Percentiles rank a stretch among this genome's conserved stretches.
Conservation (phyloP, 2,888 invertebrate genomes). For the Tinea semifulvella region DNA sequence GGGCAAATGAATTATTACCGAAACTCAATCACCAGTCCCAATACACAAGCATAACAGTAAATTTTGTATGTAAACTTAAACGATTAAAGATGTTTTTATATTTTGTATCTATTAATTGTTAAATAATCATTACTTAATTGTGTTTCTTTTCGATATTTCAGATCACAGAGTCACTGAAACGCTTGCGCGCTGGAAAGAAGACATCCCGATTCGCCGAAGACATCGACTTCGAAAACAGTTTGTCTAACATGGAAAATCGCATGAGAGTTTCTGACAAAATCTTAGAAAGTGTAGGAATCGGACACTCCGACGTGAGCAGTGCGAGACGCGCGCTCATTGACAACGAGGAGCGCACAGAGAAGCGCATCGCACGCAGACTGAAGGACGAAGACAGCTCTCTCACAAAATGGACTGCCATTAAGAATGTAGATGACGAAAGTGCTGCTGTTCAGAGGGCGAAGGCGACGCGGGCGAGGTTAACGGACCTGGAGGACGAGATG, state of each 20-base stretch:
- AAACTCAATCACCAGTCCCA: no score
- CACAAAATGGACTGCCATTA: constrained; percentile 74
- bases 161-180: constrained; percentile 68
- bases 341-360: constrained; percentile 58
- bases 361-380: constrained; percentile 50
- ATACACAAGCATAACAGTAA: not conserved
- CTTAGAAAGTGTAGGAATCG: constrained; percentile 70
- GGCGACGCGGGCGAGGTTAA: constrained; percentile 72
- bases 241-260: constrained; percentile 65
- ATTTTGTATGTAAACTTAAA: not conserved
- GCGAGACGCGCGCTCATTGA: constrained; percentile 55
- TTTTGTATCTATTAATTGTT: not conserved
- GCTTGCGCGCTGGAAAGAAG: constrained; percentile 69
- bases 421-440: constrained; percentile 48
- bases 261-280: constrained; percentile 71
- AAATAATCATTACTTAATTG: constrained; percentile 2
- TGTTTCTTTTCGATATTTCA: constrained; percentile 32
- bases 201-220: constrained; percentile 69
- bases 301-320: constrained; percentile 59
- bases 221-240: constrained; percentile 69
- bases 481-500: constrained; percentile 80
- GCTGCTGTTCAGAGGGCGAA: constrained; percentile 73
- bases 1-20: no score
- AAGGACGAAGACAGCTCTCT: constrained; percentile 46
- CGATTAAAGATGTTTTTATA: not conserved